A percentile compares a stretch with the other conserved stretches of the same genome.
Evolutionary conservation across 2,888 invertebrate species (phyloP).

Genomic region (Cryptocheilus praepositus): DNA sequence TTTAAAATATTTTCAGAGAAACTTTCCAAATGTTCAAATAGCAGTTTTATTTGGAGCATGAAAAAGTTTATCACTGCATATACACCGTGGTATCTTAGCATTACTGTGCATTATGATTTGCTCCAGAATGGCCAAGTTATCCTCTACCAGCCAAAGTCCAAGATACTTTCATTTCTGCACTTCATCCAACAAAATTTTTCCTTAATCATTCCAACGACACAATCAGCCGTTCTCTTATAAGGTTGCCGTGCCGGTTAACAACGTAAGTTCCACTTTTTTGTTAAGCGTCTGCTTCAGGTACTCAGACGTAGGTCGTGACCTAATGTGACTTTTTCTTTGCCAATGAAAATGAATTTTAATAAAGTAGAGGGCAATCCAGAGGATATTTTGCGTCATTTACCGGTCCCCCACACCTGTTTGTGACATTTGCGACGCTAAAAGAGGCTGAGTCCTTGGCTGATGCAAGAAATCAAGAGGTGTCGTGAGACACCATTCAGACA

Average conservation of each 20-base stretch:
- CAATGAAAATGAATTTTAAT: conserved; percentile 35
- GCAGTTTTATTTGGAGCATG: too few species aligned
- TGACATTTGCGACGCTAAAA: conserved; percentile 62
- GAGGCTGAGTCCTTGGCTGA: conserved; percentile 70
- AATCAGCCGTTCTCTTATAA: neutral
- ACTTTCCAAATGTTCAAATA: too few species aligned
- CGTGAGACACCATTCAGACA: conserved; percentile 56
- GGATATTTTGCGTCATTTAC: conserved; percentile 71
- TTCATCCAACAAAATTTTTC: neutral
- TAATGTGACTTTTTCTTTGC: neutral
- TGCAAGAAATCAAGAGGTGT: conserved; percentile 70
- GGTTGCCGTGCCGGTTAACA: neutral
- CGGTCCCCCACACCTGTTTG: conserved; percentile 67
- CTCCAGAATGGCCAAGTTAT: neutral
- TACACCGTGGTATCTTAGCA: too few species aligned
- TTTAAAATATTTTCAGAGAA: too few species aligned
- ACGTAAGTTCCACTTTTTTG: conserved; percentile 3
- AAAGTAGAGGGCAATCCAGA: conserved; percentile 58
- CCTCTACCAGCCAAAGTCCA: neutral
- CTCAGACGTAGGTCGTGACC: too few species aligned
- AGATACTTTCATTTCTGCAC: neutral
- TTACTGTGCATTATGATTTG: too few species aligned
- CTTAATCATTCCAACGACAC: too few species aligned
- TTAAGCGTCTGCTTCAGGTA: too few species aligned
- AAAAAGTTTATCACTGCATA: too few species aligned